A percentile compares a stretch with the other conserved stretches of the same genome.
phyloP scores from a whole-genome alignment of 2,797 vertebrate genomes.

The Sebastiscus albofasciatus region DNA sequence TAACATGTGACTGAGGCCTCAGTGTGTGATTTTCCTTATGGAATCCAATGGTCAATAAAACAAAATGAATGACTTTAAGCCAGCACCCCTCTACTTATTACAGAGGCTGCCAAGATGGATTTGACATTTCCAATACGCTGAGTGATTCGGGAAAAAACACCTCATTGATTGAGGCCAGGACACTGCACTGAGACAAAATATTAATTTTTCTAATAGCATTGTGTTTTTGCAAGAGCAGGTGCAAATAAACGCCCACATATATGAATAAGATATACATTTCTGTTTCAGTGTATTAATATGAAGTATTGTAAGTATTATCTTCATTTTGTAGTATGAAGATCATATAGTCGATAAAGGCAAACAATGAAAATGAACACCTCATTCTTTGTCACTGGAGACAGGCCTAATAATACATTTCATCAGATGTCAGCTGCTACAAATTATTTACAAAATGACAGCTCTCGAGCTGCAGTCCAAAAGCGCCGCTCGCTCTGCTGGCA shows the following conservation, averaged over 20 bases:
- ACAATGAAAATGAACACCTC: conserved; percentile 7
- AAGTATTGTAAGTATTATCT: neutral
- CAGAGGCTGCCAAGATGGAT: conserved; percentile 77
- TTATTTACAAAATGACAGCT: conserved; percentile 47
- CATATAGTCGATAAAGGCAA: neutral
- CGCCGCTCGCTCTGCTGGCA: conserved; percentile 14
- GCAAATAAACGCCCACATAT: neutral
- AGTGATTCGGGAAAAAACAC: conserved; percentile 74
- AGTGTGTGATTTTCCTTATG: conserved; percentile 71
- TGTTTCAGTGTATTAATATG: neutral
- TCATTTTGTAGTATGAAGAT: neutral
- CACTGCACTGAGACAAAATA: conserved; percentile 63
- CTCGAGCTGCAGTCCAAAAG: conserved; percentile 30
- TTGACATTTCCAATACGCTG: conserved; percentile 83
- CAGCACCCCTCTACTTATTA: conserved; percentile 70
- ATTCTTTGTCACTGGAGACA: conserved; percentile 1
- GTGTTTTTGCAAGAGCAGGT: conserved; percentile 41
- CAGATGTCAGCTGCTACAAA: conserved; percentile 31
- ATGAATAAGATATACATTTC: neutral
- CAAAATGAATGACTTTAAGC: conserved; percentile 76
- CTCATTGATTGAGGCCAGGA: conserved; percentile 73
- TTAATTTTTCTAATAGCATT: conserved; percentile 70
- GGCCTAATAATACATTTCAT: conserved; percentile 39
- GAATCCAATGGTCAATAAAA: conserved; percentile 79
- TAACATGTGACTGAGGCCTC: conserved; percentile 62